Base-by-base conservation (phyloP, 2,797 vertebrate species). In the Poeciliopsis paucimaculata region DNA sequence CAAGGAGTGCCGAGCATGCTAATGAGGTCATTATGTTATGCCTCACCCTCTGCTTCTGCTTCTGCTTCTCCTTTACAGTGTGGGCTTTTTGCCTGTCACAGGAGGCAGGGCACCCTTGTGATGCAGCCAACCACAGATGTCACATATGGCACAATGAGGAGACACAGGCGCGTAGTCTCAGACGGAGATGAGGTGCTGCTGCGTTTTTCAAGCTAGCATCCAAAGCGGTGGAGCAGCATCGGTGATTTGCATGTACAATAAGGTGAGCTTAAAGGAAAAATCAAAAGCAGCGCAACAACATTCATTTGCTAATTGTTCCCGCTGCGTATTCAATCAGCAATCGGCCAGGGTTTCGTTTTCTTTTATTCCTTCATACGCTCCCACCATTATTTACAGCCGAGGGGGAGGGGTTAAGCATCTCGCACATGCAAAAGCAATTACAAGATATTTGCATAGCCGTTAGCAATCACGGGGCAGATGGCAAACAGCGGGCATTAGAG, bases 21-120 rank as follows among this genome's bases (percentile, higher is more conserved):
- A 96, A 96, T 96, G 94, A 96, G 95, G 94, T 95, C 95, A 96
- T 96, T 96, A 96, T 96, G 89, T 93, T 92, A 92, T 92, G 93
- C 91, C 91, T 91, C 90, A 93, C 89, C 89, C 90, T 90, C 41
- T 82, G 47, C 89, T 90, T 91, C 41, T 82, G 47, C 89, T 90
- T 91, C 83, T 79, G 84, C 88, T 91, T 49, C 91, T 80, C 84
- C 88, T 93, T 95, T 94, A 95, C 94, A 94, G 95, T 94, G 92
- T 85, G 91, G 93, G 95, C 95, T 95, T 45, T 70, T 92, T 93
- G 94, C 90, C 89, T 95, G 91, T 86, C 89, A 87, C 87, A 86
- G 90, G 87, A 94, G 89, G 88, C 86, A 89, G 92, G 93, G 89
- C 77, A 89, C 85, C 90, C 94, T 68, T 84, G 90, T 90, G 91